Conservation (phyloP, 2,113 vertebrate genomes). For the Chamaea fasciata region DNA sequence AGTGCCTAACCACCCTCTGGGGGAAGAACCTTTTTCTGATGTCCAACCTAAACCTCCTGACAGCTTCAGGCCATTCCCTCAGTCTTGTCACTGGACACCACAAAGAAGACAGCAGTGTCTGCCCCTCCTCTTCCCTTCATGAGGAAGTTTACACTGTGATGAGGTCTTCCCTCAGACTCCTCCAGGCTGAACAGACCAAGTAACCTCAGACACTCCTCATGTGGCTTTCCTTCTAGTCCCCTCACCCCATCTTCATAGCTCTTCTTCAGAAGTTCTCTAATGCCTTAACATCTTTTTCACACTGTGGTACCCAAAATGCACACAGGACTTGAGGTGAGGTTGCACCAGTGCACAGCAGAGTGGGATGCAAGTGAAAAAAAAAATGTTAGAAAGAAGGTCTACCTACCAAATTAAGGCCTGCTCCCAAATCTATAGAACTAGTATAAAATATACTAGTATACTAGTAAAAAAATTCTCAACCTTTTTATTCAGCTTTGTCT, state of each 20-base stretch:
- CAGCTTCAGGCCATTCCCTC: neutral
- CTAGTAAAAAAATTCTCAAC: neutral
- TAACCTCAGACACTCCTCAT: neutral
- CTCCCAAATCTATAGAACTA: neutral
- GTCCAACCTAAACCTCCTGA: neutral
- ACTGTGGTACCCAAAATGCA: neutral
- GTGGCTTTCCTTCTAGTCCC: neutral
- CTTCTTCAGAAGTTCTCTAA: neutral
- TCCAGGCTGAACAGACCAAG: neutral
- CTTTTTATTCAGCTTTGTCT: neutral
- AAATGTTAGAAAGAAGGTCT: neutral
- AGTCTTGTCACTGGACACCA: neutral
- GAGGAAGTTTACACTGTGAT: neutral
- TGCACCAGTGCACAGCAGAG: neutral
- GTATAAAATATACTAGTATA: neutral
- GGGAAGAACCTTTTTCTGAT: accelerated
- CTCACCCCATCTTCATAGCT: neutral
- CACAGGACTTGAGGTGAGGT: neutral
- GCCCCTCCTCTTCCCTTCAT: neutral
- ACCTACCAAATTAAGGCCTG: neutral
- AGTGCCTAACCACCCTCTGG: accelerated
- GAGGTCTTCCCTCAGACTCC: neutral
- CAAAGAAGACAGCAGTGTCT: neutral
- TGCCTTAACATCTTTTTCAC: neutral
- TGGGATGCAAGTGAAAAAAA: neutral